Base-by-base conservation (phyloP, 2,888 invertebrate species). In the Ceriagrion tenellum region DNA sequence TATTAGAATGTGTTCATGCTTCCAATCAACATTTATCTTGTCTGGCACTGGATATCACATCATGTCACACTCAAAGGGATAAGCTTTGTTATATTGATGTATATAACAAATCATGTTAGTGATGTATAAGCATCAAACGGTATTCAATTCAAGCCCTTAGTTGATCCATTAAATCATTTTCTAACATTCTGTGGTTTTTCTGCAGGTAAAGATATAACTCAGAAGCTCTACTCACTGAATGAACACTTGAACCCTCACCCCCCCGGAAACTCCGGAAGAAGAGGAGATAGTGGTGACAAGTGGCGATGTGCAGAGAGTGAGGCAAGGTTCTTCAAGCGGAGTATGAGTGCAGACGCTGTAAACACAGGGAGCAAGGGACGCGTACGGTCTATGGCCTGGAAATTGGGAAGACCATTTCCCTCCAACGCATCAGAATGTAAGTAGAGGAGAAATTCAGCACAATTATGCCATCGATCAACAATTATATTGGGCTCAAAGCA, bases 191-290 rank as follows among this genome's bases (percentile, higher is more conserved):
- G 26, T 55, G 20, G 47, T n/a, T 55, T 35, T 30, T 95, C 93
- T 95, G 23, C 95, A 97, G 98, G 98, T 95, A 98, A 98, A 97
- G 98, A 98, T 97, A 98, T 99, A 96, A 98, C 98, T 69, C 98
- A 98, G 96, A 98, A 99, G 97, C 97, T 99, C 96, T 98, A 98
- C 97, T 98, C 98, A 47, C 97, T 98, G 96, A 98, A 98, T 96
- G 98, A 98, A 96, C 98, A 98, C 95, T 97, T 98, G 96, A 93
- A 93, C 35, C 88, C 95, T 55, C 90, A 59, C 40, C 91, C 88
- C 35, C 55, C 93, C 88, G 56, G 93, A n/a, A 69, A 47, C 47
- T 69, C 90, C 0, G 63, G 95, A 74, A 93, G 91, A 59, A 95
- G 90, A 55, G 95, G 95, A 40, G 95, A 74, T 35, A 88, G 95